Base-by-base conservation (phyloP, 2,113 vertebrate species). In the Chaenocephalus aceratus region DNA sequence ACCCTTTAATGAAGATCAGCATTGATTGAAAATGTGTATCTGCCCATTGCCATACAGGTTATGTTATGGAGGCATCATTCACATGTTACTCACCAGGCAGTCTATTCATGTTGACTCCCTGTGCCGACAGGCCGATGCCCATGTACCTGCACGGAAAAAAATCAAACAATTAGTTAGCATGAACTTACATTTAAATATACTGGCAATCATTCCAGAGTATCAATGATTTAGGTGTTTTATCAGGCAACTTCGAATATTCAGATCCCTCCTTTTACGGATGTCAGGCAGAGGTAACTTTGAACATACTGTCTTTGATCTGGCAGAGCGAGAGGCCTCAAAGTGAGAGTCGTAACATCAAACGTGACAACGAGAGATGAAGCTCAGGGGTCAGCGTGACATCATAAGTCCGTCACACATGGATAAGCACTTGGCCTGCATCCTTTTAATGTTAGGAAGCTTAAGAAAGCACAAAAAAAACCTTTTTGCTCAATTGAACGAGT, bases 71-170 rank as follows among this genome's bases (percentile, higher is more conserved):
- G 14, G 65, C 4, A 23, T 45, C 13, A 64, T 36, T 59, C 60
- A 60, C 48, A 18, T 66, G 21, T 46, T 87, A 98, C 97, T 98
- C 93, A 99, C 98, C 98, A 88, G 98, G 98, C 93, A 99, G 96
- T 89, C 98, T 96, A 96, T 99, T 99, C 97, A 99, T 99, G 95
- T 99, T 99, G 94, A 99, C 98, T 36, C 98, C 98, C 95, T 99
- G 98, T 67, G 98, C 98, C 67, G 98, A 99, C 90, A 99, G 94
- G 92, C 98, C 98, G 75, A 99, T 99, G 81, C 98, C 98, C 98
- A 99, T 99, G 94, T 99, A 99, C 94, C 98, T 99, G 95, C 75
- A 95, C 54, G 65, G 94, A 26, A 65, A 76, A 44, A 13, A 53
- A 0, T 2, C 5, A 68, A 60, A 41, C 16, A 77, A 58, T 59